These are phyloP conservation scores for Matsumurasca onukii DNA, from an alignment of 1,140 invertebrate species.

Conservation along the genomic window DNA sequence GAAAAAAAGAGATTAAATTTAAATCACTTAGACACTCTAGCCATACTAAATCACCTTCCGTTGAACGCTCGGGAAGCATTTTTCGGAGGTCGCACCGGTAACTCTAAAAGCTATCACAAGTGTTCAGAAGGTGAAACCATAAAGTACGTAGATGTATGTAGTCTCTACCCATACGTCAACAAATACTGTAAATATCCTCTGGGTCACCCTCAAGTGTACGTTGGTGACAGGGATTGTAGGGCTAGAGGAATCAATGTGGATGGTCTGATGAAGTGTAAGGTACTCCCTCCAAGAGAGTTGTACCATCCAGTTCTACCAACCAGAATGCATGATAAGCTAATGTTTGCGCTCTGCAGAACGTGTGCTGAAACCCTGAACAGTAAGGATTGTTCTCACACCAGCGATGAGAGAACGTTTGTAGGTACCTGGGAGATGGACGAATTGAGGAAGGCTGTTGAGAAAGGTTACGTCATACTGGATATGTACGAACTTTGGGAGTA, in stretches of 20 bases:
- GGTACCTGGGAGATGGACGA: conserved; percentile 49
- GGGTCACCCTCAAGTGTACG: conserved; percentile 46
- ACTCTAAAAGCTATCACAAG: conserved; percentile 38
- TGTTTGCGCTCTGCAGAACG: conserved; percentile 43
- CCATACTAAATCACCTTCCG: background rate
- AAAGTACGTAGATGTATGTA: conserved; percentile 44
- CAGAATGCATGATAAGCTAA: conserved; percentile 41
- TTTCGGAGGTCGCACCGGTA: conserved; percentile 3
- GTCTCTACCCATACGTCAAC: conserved; percentile 45
- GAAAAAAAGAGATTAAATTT: background rate
- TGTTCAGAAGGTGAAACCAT: conserved; percentile 43
- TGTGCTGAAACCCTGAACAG: conserved; percentile 35
- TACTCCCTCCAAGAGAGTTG: conserved; percentile 43
- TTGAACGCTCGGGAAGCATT: background rate
- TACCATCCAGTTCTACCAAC: conserved; percentile 44
- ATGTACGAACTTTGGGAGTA: conserved; percentile 49
- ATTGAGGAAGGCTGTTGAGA: conserved; percentile 44
- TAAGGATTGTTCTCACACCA: conserved; percentile 40
- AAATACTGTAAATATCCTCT: conserved; percentile 46
- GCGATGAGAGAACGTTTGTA: conserved; percentile 42
- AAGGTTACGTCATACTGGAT: conserved; percentile 46
- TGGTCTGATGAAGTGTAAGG: conserved; percentile 41
- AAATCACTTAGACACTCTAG: background rate
- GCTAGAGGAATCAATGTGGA: conserved; percentile 26
- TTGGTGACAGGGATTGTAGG: conserved; percentile 33